These are phyloP conservation scores for Tholera decimalis DNA, from an alignment of 2,888 invertebrate genomes.

Conservation along the genomic window DNA sequence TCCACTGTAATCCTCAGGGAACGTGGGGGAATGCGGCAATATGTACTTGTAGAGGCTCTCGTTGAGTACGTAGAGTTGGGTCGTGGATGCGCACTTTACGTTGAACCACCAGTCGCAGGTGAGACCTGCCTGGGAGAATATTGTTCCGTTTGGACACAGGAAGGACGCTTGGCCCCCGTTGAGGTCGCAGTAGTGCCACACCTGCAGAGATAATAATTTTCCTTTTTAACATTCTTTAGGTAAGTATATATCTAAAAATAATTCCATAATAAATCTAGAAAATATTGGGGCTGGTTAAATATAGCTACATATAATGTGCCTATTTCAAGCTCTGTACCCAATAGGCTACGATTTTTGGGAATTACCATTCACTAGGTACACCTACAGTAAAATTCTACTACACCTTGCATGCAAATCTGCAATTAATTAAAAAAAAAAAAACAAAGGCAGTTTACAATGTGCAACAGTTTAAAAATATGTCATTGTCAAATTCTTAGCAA, in stretches of 20 bases:
- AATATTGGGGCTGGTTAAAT: not conserved
- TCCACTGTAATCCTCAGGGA: constrained; percentile 97
- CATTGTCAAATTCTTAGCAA: not conserved
- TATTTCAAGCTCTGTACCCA: not conserved
- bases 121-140: constrained; percentile 97
- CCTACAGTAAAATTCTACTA: no score
- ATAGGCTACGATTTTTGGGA: not conserved
- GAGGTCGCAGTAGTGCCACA: constrained; percentile 98
- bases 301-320: not conserved
- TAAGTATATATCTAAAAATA: not conserved
- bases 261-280: not conserved
- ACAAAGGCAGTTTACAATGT: not conserved
- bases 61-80: constrained; percentile 96
- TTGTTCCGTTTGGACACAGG: constrained; percentile 97
- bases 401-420: constrained; percentile 8
- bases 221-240: not conserved
- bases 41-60: constrained; percentile 97
- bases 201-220: constrained; percentile 86
- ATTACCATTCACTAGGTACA: not conserved
- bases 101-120: constrained; percentile 99
- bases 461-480: not conserved
- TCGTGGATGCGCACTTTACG: constrained; percentile 95
- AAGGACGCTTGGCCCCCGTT: constrained; percentile 98
- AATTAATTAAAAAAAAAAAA: constrained; percentile 12
- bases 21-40: constrained; percentile 96